A percentile compares a stretch with the other conserved stretches of the same genome.
Evolutionary conservation across 2,113 vertebrate species (phyloP).

Genomic region (Erythrocebus patas): DNA sequence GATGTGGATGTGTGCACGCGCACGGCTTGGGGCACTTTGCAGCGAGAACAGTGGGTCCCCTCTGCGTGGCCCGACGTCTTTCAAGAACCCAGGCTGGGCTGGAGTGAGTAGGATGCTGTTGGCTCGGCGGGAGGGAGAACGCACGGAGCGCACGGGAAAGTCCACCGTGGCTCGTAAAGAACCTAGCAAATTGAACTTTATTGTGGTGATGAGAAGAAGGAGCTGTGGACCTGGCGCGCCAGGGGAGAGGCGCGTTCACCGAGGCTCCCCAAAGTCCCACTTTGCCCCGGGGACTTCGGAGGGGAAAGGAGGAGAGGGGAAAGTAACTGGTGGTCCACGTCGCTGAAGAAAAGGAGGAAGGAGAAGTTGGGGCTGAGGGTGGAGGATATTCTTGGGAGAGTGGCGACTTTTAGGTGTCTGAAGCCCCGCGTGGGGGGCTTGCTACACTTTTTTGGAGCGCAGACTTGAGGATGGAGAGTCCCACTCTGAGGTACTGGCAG

Average conservation of each 20-base stretch:
- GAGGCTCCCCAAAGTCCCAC: conserved; percentile 29
- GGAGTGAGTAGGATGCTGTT: neutral
- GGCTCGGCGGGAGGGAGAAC: neutral
- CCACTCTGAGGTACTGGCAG: neutral
- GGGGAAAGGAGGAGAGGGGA: neutral
- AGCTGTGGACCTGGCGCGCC: conserved; percentile 15
- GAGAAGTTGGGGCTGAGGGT: neutral
- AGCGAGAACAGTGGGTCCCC: neutral
- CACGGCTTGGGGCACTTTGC: conserved; percentile 63
- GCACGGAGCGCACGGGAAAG: neutral
- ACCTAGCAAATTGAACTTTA: conserved; percentile 66
- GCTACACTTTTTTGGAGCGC: conserved; percentile 35
- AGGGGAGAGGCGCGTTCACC: neutral
- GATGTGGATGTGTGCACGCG: neutral
- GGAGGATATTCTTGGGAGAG: neutral
- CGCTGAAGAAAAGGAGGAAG: neutral
- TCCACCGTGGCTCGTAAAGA: neutral
- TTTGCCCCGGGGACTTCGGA: neutral
- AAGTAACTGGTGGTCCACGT: neutral
- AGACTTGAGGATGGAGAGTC: neutral
- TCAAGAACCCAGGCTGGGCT: conserved; percentile 33
- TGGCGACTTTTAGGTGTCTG: neutral
- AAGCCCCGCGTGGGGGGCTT: neutral
- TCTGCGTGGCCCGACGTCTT: conserved; percentile 58
- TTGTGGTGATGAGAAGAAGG: conserved; percentile 40